phyloP scores from a whole-genome alignment of 2,113 vertebrate species.

The Saccopteryx leptura region DNA sequence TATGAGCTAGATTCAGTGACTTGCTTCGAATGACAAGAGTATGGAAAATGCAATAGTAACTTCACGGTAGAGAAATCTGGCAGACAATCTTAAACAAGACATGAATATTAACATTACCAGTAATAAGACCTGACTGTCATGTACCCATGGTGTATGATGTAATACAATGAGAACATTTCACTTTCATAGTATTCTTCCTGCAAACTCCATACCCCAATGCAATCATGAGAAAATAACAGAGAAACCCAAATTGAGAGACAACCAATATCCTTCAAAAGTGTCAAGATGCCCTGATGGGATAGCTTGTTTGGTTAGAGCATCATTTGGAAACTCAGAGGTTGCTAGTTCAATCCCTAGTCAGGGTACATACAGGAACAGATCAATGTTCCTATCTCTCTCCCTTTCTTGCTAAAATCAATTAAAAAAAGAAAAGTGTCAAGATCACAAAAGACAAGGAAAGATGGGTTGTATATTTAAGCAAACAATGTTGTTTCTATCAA shows the following conservation, averaged over 20 bases:
- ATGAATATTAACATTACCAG: not conserved
- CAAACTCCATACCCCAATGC: not conserved
- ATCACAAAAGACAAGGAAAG: not conserved
- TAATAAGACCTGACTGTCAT: not conserved
- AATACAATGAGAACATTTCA: conserved; percentile 18
- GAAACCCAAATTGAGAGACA: not conserved
- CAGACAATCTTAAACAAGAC: not conserved
- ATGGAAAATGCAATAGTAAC: not conserved
- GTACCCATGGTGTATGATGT: not conserved
- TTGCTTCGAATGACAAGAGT: not conserved
- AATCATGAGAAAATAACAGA: not conserved
- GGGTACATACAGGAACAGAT: too few species aligned
- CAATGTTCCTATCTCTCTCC: too few species aligned
- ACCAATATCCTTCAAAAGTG: not conserved
- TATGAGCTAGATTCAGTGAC: not conserved
- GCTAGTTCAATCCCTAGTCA: too few species aligned
- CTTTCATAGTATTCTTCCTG: not conserved
- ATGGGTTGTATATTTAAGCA: not conserved
- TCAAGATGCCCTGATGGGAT: too few species aligned
- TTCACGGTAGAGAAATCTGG: not conserved
- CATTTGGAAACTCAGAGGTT: too few species aligned
- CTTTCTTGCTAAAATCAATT: too few species aligned
- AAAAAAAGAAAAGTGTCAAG: not conserved
- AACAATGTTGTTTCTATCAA: not conserved
- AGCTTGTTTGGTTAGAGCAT: too few species aligned